Conservation (phyloP, 2,797 vertebrate species). For the Tokudaia muenninki region DNA sequence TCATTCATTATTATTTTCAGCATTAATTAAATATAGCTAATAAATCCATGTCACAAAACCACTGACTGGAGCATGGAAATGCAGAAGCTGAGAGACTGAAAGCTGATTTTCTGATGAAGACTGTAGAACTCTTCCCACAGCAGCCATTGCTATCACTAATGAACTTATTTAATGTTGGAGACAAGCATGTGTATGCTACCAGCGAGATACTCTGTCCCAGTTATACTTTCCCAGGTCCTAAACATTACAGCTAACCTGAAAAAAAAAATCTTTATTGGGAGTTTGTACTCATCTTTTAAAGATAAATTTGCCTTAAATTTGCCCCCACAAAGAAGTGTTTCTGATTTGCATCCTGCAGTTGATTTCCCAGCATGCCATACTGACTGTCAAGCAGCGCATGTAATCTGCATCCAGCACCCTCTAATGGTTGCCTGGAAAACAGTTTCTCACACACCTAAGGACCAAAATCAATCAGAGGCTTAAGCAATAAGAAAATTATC, state of each 20-base stretch:
- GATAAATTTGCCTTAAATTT: not conserved
- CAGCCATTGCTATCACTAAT: not conserved
- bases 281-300: not conserved
- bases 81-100: not conserved
- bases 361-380: not conserved
- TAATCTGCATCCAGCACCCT: not conserved
- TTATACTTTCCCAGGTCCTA: constrained; percentile 12
- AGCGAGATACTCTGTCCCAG: not conserved
- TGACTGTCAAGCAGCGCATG: not conserved
- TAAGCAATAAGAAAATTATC: not conserved
- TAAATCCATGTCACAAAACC: constrained; percentile 23
- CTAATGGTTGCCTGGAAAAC: not conserved
- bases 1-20: not conserved
- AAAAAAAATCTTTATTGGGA: not conserved
- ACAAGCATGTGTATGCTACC: not conserved
- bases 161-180: not conserved
- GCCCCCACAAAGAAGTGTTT: not conserved
- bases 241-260: constrained; percentile 8
- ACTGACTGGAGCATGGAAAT: not conserved
- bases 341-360: constrained; percentile 3
- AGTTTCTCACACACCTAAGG: not conserved
- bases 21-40: constrained; percentile 39
- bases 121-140: not conserved
- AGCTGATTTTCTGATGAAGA: constrained; percentile 11
- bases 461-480: constrained; percentile 6